Percentiles rank a stretch among this genome's conserved stretches.
Evolutionary conservation across 2,888 invertebrate species (phyloP).

Genomic region (Catocala sponsa): DNA sequence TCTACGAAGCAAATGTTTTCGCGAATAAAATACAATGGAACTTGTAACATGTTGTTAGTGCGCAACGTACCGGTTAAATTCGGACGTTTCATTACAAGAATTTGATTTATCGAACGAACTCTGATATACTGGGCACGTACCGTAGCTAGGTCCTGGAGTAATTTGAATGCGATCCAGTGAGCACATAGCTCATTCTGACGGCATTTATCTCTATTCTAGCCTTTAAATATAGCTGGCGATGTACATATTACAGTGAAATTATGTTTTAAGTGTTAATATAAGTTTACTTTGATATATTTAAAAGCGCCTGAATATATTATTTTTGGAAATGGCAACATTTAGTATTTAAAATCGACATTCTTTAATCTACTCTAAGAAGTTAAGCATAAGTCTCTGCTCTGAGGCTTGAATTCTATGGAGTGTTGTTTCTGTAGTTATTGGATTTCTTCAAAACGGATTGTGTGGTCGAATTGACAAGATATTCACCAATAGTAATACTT

Average conservation of each 20-base stretch:
- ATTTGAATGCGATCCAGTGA: slow-evolving; percentile 50
- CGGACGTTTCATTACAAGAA: slow-evolving; percentile 82
- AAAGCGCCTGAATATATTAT: too few relatives aligned
- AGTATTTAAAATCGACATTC: too few relatives aligned
- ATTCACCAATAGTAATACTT: too few relatives aligned
- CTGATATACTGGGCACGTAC: slow-evolving; percentile 68
- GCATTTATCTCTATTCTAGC: slow-evolving; percentile 10
- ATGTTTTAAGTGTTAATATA: too few relatives aligned
- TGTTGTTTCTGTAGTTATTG: too few relatives aligned
- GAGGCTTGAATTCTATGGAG: too few relatives aligned
- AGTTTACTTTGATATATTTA: too few relatives aligned
- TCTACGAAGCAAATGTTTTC: slow-evolving; percentile 21
- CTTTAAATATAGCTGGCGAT: not conserved
- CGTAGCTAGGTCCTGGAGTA: slow-evolving; percentile 38
- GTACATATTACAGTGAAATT: not conserved
- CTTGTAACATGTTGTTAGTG: slow-evolving; percentile 57
- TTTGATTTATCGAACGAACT: slow-evolving; percentile 78
- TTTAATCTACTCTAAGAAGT: too few relatives aligned
- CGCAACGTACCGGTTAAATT: slow-evolving; percentile 62
- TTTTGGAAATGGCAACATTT: too few relatives aligned
- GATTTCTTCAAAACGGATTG: too few relatives aligned
- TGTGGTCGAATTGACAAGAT: too few relatives aligned
- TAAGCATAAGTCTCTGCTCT: too few relatives aligned
- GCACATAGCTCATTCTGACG: slow-evolving; percentile 34
- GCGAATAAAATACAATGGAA: slow-evolving; percentile 49